These are phyloP conservation scores for Teinopalpus imperialis DNA, from an alignment of 2,888 invertebrate species.

Conservation along the genomic window DNA sequence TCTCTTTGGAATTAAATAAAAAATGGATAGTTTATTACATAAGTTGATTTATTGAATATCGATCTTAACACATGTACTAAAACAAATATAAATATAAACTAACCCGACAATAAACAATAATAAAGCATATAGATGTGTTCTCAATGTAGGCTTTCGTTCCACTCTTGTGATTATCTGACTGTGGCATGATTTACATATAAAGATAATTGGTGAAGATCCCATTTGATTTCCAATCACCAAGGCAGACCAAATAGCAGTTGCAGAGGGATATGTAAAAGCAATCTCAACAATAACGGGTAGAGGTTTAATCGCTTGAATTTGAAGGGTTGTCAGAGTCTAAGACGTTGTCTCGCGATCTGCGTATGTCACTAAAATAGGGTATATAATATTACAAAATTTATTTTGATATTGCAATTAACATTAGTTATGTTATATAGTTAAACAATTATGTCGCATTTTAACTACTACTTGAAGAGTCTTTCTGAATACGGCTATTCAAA, in stretches of 20 bases:
- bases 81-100: slow-evolving; percentile 26
- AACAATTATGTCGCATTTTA: no score
- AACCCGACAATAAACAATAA: slow-evolving; percentile 71
- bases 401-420: no score
- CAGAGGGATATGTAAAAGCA: slow-evolving; percentile 29
- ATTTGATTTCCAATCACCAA: slow-evolving; percentile 39
- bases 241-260: slow-evolving; percentile 30
- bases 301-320: slow-evolving; percentile 10
- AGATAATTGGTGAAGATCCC: slow-evolving; percentile 41
- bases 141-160: slow-evolving; percentile 59
- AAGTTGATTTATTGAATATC: no score
- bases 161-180: slow-evolving; percentile 64
- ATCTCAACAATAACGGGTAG: slow-evolving; percentile 20
- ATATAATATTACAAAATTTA: no score
- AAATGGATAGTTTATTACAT: no score
- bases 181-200: slow-evolving; percentile 70
- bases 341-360: no score
- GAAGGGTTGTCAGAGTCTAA: slow-evolving; percentile 31
- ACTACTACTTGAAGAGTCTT: no score
- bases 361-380: no score
- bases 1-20: no score
- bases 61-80: no score
- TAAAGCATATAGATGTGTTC: slow-evolving; percentile 78
- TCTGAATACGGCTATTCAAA: no score
- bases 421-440: no score